Base-by-base conservation (phyloP, 2,888 invertebrate species). In the Abrostola tripartita region DNA sequence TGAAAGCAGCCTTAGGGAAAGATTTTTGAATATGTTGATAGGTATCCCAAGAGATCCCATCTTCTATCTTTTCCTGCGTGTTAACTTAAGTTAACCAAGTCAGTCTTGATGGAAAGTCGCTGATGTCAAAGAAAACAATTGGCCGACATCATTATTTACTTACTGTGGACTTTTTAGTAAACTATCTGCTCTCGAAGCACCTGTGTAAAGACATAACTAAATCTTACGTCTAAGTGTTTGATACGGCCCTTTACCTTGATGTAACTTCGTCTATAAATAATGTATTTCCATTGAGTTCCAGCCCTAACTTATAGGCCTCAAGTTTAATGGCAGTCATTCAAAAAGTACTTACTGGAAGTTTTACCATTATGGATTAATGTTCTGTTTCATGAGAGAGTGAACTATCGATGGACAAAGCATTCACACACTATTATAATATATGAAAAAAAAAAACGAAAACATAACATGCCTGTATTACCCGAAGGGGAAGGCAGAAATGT, bases 311-410 rank as follows among this genome's bases (percentile, higher is more conserved):
- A 64, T 47, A n/a, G 57, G 24, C 35, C 58, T 52, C 41, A 52
- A 42, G 40, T 55, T 52, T 65, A 65, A 74, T 65, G 57, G 11
- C 8, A 61, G 53, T 58, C 55, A 70, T 52, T 74, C 65, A 71
- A 72, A 65, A 60, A 65, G 61, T 70, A 65, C 49, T 65, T 65
- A 55, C 36, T 61, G 37, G 52, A 74, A 61, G 58, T 69, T 72
- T 54, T 52, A 60, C 8, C 65, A 58, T 65, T 61, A 74, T 51
- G 54, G 72, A 75, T 74, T 61, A 61, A 74, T 71, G 35, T 36
- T 14, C 12, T 49, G 8, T 49, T 64, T 68, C 24, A 24, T 2
- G 24, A 2, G 24, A 24, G 24, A 24, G 24, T 24, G 24, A 24
- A 24, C 24, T 24, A 24, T 24, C 24, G n/a, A n/a, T 24, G 4